Conservation (phyloP, 1,140 invertebrate genomes). For the Bombus pascuorum region DNA sequence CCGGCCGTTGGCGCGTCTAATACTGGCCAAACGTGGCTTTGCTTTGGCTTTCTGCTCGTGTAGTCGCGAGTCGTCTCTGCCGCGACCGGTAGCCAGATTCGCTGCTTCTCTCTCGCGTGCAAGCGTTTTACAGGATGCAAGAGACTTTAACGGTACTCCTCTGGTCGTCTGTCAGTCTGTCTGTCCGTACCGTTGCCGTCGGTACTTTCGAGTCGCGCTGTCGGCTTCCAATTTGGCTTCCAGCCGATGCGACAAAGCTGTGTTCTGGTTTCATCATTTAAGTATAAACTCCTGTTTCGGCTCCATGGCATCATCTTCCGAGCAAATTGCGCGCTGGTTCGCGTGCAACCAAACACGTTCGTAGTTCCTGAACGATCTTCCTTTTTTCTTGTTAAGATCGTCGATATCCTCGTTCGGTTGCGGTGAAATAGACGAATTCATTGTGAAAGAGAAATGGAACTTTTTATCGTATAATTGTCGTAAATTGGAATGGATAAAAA, state of each 20-base stretch:
- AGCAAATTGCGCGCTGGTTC: background rate
- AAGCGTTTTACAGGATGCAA: constrained; percentile 54
- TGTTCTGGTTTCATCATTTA: constrained; percentile 42
- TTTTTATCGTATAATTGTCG: background rate
- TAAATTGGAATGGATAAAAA: too few species aligned
- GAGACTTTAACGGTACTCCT: constrained; percentile 52
- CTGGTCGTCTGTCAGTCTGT: constrained; percentile 7
- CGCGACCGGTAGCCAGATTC: constrained; percentile 17
- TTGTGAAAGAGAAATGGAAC: background rate
- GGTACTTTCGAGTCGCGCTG: constrained; percentile 56
- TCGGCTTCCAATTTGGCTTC: constrained; percentile 62
- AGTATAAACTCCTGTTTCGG: constrained; percentile 34
- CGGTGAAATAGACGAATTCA: background rate
- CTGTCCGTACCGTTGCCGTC: constrained; percentile 25
- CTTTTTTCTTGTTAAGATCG: background rate
- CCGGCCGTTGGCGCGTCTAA: constrained; percentile 53
- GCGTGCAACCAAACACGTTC: background rate
- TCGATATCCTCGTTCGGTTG: background rate
- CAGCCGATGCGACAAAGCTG: constrained; percentile 61
- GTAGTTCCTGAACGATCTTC: background rate
- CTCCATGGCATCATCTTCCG: background rate
- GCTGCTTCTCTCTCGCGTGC: constrained; percentile 5
- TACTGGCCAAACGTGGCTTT: constrained; percentile 57
- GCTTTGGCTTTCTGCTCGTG: constrained; percentile 60
- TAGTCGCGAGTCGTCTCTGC: constrained; percentile 56